Base-by-base conservation (phyloP, 2,888 invertebrate genomes). In the Arenicola marina region DNA sequence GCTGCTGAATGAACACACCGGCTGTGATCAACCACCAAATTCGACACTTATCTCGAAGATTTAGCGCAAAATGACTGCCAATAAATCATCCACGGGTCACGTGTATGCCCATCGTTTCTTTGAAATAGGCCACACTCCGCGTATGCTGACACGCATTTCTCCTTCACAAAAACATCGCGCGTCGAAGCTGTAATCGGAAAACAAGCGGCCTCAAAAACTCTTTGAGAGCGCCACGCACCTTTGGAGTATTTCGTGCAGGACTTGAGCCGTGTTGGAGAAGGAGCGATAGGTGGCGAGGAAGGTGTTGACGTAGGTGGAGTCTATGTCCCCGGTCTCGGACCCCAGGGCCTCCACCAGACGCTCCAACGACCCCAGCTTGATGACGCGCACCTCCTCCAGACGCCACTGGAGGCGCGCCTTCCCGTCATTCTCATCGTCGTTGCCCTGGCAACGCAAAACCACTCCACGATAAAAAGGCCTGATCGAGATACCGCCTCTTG, bases 221-320 rank as follows among this genome's bases (percentile, higher is more conserved):
- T 7, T 11, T 1, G 43, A 56, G 26, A 21, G n/a, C 51, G 2
- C 18, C 21, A 38, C 34, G 28, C 59, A 80, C 78, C 78, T 76
- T 45, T 75, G 68, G 2, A 94, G 86, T 67, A 96, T 86, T 66
- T 93, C 87, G 73, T 90, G 89, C 73, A 96, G 86, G 59, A 97
- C 94, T 78, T 92, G 90, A 77, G 89, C 88, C 67, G 95, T 89
- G 60, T 91, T 91, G 75, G 96, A 92, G 84, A 97, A 98, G 46
- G 91, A 92, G 65, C 95, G 88, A 84, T 93, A 96, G 1, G 95
- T 95, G 72, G 94, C 93, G 74, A 99, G 89, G 86, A 99, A 98
- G 56, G 97, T 95, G 84, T 96, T 79, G 84, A 98, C 93, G 85
- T 97, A 96, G 34, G 96, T 95, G 66, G 95, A 95, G 86, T 99